Conservation (phyloP, 92 coral and sea anemone species). For the Zoanthus sociatus region DNA sequence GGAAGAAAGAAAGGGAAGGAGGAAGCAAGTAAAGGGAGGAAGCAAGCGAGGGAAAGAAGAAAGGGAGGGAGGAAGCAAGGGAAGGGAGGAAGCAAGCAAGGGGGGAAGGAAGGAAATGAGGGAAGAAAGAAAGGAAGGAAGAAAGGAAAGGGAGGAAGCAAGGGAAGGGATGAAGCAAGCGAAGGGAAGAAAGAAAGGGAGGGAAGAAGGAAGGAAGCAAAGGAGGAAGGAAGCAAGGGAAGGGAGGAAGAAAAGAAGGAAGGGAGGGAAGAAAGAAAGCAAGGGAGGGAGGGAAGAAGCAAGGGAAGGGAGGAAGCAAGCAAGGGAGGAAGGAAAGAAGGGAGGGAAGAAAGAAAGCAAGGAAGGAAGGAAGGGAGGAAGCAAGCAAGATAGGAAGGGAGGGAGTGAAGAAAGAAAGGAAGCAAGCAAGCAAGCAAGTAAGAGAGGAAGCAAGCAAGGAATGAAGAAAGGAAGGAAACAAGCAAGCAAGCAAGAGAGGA, state of each 20-base stretch:
- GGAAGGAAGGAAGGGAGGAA: not conserved
- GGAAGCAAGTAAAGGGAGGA: not conserved
- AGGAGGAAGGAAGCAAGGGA: too few relatives aligned
- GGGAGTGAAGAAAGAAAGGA: too few relatives aligned
- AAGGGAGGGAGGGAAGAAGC: not conserved
- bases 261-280: too few relatives aligned
- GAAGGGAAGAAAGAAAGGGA: not conserved
- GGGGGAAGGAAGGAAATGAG: not conserved
- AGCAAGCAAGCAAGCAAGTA: too few relatives aligned
- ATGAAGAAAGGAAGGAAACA: not conserved
- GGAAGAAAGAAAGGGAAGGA: too few relatives aligned
- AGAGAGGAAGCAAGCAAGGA: not conserved
- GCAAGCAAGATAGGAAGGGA: not conserved
- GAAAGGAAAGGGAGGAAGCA: not conserved
- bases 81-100: not conserved
- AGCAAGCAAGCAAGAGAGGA: too few relatives aligned
- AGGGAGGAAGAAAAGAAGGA: too few relatives aligned
- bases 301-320: not conserved
- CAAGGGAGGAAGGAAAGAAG: not conserved
- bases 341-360: too few relatives aligned
- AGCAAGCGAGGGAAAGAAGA: not conserved
- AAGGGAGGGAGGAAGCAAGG: not conserved
- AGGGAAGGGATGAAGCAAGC: not conserved
- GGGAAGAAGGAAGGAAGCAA: too few relatives aligned
- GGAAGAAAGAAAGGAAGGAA: not conserved